phyloP scores from a whole-genome alignment of 2,888 invertebrate species.

The Drosophila nr. medialis region DNA sequence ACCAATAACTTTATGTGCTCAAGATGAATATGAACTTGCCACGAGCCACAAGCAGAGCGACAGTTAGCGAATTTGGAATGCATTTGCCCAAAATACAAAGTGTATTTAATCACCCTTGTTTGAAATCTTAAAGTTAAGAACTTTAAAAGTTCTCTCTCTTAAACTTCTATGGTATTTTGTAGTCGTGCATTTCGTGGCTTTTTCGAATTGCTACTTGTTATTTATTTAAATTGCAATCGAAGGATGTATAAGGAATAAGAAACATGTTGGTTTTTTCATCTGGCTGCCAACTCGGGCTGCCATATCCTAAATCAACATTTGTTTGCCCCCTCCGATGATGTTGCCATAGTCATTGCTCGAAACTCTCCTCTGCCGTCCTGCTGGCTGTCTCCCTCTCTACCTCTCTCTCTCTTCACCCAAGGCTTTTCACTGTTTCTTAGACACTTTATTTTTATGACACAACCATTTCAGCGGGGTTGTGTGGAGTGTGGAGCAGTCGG shows the following conservation, averaged over 20 bases:
- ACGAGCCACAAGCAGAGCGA: neutral
- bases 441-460: conserved; percentile 78
- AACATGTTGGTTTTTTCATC: conserved; percentile 37
- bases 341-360: conserved; percentile 40
- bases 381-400: neutral
- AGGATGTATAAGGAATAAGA: conserved; percentile 36
- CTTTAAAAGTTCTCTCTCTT: neutral
- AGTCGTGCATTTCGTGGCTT: neutral
- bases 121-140: too few species aligned
- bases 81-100: neutral
- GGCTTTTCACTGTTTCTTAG: conserved; percentile 54
- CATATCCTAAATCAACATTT: conserved; percentile 78
- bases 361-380: conserved; percentile 18
- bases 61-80: neutral
- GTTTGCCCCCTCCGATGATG: conserved; percentile 14
- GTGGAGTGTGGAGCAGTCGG: conserved; percentile 3
- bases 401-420: conserved; percentile 20
- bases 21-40: neutral
- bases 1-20: neutral
- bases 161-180: neutral
- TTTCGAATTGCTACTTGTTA: conserved; percentile 28
- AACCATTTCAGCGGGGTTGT: conserved; percentile 50
- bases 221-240: conserved; percentile 76
- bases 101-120: too few species aligned
- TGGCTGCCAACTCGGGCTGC: conserved; percentile 42